These are phyloP conservation scores for Pediacus dermestoides DNA, from an alignment of 2,888 invertebrate genomes.

Conservation along the genomic window DNA sequence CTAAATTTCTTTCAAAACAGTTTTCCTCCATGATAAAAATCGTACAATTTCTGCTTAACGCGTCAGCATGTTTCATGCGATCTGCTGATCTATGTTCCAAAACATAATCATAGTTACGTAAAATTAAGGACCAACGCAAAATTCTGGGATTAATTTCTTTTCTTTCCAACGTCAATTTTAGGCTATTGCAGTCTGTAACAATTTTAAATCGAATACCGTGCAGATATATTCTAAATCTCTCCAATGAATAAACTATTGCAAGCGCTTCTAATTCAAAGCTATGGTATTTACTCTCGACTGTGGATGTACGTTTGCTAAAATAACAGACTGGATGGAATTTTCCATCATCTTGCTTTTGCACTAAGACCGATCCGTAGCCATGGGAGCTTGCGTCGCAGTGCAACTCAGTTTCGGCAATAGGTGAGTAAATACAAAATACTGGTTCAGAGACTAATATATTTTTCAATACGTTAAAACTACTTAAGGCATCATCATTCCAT, in stretches of 20 bases:
- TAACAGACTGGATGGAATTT: slow-evolving; percentile 30
- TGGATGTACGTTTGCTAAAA: slow-evolving; percentile 12
- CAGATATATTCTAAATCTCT: slow-evolving; percentile 15
- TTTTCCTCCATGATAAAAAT: slow-evolving; percentile 19
- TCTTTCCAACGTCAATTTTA: slow-evolving; percentile 14
- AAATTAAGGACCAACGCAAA: slow-evolving; percentile 16
- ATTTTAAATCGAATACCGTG: slow-evolving; percentile 13
- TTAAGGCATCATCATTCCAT: slow-evolving; percentile 21
- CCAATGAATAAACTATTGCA: slow-evolving; percentile 12
- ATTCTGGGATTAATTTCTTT: slow-evolving; percentile 16
- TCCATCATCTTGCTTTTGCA: slow-evolving; percentile 20
- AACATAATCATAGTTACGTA: slow-evolving; percentile 19
- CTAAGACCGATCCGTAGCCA: slow-evolving; percentile 30
- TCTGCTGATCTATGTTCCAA: slow-evolving; percentile 15
- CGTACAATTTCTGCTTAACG: slow-evolving; percentile 14
- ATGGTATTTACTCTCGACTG: slow-evolving; percentile 6
- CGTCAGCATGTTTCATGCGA: slow-evolving; percentile 22
- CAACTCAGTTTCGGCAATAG: slow-evolving; percentile 30
- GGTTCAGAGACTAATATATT: slow-evolving; percentile 17
- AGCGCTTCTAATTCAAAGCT: slow-evolving; percentile 13
- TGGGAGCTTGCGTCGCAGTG: slow-evolving; percentile 34
- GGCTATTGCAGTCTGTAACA: slow-evolving; percentile 15
- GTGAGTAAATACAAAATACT: slow-evolving; percentile 27
- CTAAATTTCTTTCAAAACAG: slow-evolving; percentile 15
- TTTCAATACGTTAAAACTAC: slow-evolving; percentile 27